phyloP scores from a whole-genome alignment of 2,888 invertebrate genomes.

The Selenia dentaria region DNA sequence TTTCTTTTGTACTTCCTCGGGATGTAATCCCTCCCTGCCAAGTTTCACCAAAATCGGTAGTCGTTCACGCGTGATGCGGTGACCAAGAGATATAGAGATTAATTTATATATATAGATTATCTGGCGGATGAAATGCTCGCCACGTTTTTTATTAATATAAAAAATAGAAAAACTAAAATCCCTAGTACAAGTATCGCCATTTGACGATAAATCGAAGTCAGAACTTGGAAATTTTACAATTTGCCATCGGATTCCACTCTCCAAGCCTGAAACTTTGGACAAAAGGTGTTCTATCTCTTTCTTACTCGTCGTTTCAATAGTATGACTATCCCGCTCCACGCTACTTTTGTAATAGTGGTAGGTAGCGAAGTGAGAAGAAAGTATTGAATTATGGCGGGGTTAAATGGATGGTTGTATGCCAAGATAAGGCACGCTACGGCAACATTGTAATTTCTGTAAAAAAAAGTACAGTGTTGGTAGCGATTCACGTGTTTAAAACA shows the following conservation, averaged over 20 bases:
- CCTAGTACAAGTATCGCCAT: no score
- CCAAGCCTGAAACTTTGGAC: conserved; percentile 59
- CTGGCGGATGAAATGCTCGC: no score
- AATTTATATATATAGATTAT: no score
- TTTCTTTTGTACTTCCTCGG: no score
- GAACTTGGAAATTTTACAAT: conserved; percentile 66
- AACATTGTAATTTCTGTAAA: not conserved
- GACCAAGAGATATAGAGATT: no score
- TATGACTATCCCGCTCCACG: conserved; percentile 45
- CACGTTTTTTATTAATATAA: no score
- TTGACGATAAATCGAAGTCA: conserved; percentile 36
- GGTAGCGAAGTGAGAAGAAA: conserved; percentile 56
- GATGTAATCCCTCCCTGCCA: no score
- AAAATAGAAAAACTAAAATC: no score
- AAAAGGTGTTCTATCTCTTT: conserved; percentile 49
- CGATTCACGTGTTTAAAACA: no score
- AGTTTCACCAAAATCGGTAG: no score
- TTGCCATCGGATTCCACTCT: conserved; percentile 36
- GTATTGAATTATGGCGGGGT: conserved; percentile 69
- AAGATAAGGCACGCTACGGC: not conserved
- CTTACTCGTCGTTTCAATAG: conserved; percentile 2
- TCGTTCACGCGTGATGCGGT: no score
- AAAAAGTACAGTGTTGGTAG: no score
- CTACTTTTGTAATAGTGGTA: conserved; percentile 74
- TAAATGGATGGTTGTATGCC: conserved; percentile 42